Conservation (phyloP, 2,888 invertebrate species). For the Melinaea menophilus region DNA sequence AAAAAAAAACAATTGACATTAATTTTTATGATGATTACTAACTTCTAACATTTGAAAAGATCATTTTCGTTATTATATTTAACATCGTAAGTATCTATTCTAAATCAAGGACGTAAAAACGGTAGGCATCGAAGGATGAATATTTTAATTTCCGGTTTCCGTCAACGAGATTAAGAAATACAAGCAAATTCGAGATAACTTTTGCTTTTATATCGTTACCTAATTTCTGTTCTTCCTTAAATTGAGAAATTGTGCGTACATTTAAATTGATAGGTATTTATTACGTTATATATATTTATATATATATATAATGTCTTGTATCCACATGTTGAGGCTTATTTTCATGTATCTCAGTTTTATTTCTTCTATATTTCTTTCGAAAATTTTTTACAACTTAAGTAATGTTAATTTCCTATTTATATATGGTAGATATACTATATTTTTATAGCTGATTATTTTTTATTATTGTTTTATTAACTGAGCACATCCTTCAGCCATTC, state of each 20-base stretch:
- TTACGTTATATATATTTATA: too few species aligned
- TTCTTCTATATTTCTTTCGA: too few species aligned
- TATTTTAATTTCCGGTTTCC: slow-evolving; percentile 33
- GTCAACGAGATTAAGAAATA: slow-evolving; percentile 34
- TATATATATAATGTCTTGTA: too few species aligned
- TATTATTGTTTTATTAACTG: too few species aligned
- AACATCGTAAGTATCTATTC: slow-evolving; percentile 16
- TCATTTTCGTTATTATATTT: not conserved
- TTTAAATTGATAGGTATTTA: slow-evolving; percentile 1
- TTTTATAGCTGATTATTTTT: too few species aligned
- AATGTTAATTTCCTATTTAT: too few species aligned
- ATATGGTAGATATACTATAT: too few species aligned
- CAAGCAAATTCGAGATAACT: slow-evolving; percentile 28
- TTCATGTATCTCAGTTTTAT: too few species aligned
- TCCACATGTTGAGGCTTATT: too few species aligned
- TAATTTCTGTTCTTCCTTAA: slow-evolving; percentile 18
- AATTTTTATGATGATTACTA: not conserved
- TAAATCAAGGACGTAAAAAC: slow-evolving; percentile 26
- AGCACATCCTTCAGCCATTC: too few species aligned
- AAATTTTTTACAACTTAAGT: too few species aligned
- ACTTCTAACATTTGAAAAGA: not conserved
- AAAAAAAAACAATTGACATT: not conserved
- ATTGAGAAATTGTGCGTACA: slow-evolving; percentile 12
- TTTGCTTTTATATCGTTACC: slow-evolving; percentile 25
- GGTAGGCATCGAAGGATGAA: slow-evolving; percentile 30